Conservation (phyloP, 2,113 vertebrate genomes). For the Apodemus sylvaticus region DNA sequence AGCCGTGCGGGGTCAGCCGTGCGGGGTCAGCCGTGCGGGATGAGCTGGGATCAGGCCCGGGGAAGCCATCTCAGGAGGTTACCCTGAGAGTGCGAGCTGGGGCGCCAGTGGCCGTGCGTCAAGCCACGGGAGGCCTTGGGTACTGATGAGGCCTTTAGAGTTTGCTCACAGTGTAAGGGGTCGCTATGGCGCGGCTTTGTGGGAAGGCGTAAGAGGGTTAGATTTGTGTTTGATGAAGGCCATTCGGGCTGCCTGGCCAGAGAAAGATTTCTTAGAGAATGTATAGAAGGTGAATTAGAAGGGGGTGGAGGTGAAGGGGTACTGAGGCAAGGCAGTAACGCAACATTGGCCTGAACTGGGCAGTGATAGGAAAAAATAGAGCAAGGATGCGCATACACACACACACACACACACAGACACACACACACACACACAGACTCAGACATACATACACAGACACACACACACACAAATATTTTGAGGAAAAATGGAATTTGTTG, state of each 20-base stretch:
- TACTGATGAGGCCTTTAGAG: not conserved
- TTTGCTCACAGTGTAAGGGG: not conserved
- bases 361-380: not conserved
- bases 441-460: too few relatives aligned
- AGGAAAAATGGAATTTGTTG: slow-evolving; percentile 18
- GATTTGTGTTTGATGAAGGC: not conserved
- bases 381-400: not conserved
- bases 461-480: too few relatives aligned
- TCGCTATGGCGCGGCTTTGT: not conserved
- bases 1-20: too few relatives aligned
- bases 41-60: not conserved
- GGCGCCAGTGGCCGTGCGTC: not conserved
- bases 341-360: not conserved
- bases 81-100: not conserved
- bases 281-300: not conserved
- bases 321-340: not conserved
- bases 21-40: too few relatives aligned
- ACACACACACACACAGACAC: not conserved
- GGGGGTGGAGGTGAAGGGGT: not conserved
- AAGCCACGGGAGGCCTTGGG: not conserved
- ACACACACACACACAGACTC: too few relatives aligned
- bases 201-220: not conserved
- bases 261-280: not conserved
- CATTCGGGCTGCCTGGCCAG: rapidly evolving
- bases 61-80: not conserved